Percentiles rank a stretch among this genome's conserved stretches.
These are phyloP conservation scores for Cebuella pygmaea DNA, from an alignment of 2,797 vertebrate genomes.

Conservation along the genomic window DNA sequence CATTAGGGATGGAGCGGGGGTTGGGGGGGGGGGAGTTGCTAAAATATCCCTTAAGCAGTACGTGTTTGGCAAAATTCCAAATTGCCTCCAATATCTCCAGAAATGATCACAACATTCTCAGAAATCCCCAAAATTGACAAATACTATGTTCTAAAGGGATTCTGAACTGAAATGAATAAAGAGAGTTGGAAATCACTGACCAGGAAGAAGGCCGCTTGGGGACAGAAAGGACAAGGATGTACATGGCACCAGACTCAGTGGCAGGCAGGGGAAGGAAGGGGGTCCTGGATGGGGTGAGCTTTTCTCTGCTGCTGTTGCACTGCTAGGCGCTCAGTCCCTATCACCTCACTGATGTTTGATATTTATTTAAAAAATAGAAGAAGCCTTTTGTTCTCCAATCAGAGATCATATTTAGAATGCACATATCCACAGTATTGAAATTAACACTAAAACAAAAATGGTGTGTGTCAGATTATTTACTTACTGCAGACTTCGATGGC, in stretches of 20 bases:
- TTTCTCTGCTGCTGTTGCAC: background rate
- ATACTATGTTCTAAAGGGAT: background rate
- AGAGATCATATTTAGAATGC: background rate
- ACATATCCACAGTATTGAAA: background rate
- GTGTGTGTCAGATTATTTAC: background rate
- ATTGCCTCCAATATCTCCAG: background rate
- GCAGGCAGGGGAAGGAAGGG: too few relatives aligned
- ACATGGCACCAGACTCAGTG: too few relatives aligned
- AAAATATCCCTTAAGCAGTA: background rate
- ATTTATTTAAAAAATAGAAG: conserved; percentile 24
- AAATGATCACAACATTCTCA: background rate
- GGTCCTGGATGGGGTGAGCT: background rate
- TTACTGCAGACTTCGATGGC: background rate
- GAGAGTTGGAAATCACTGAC: background rate
- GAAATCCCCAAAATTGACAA: background rate
- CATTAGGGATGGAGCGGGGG: too few relatives aligned
- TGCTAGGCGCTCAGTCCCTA: background rate
- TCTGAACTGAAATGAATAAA: background rate
- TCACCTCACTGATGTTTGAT: background rate
- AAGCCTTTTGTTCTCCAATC: conserved; percentile 13
- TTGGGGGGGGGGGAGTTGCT: too few relatives aligned
- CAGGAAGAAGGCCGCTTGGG: background rate
- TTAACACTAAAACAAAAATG: background rate
- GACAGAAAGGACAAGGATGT: too few relatives aligned
- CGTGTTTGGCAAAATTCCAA: background rate